Evolutionary conservation across 2,888 invertebrate genomes (phyloP), one percentile per base, ranked within the genome.

Genomic region (Lasioglossum zephyrum): DNA sequence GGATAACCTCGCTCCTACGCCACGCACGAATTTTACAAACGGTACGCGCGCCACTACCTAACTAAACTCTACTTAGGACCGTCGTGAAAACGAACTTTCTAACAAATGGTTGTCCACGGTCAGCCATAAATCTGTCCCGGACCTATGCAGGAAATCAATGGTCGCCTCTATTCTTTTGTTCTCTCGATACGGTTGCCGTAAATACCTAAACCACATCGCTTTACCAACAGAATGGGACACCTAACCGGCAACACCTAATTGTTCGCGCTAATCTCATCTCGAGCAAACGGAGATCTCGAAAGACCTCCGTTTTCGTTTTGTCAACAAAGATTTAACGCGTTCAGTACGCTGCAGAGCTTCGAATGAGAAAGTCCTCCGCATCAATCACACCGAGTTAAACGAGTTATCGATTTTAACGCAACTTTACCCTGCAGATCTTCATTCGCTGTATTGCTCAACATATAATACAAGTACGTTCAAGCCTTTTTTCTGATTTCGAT

Each of bases 1-100:
- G 87, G 36, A 91, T 87, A 57, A 57, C 57, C 66, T 92, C 89
- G 85, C 88, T 90, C 88, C 84, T 84, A 90, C 90, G 87, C 90
- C 63, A 85, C 90, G 85, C 91, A 89, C 89, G 82, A 91, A 91
- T 87, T 86, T 87, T 86, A 88, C 86, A 85, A 81, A 86, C 88
- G 78, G 82, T 88, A 89, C 85, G 87, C 85, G 87, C 82, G 66
- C 70, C 81, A 72, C 85, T 86, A 82, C 69, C 80, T 88, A 88
- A 81, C 79, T 85, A 81, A 90, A 90, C 31, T 85, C 89, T 90
- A 92, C 79, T 86, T 89, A 89, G 87, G 85, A 85, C 81, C 83
- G 76, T 81, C 69, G 77, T 69, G 73, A 78, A 82, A 70, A 79
- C 73, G 76, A 80, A 76, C 74, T 26, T 76, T 77, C 81, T 41